Conservation (phyloP, 2,113 vertebrate genomes). For the Eptatretus burgeri region DNA sequence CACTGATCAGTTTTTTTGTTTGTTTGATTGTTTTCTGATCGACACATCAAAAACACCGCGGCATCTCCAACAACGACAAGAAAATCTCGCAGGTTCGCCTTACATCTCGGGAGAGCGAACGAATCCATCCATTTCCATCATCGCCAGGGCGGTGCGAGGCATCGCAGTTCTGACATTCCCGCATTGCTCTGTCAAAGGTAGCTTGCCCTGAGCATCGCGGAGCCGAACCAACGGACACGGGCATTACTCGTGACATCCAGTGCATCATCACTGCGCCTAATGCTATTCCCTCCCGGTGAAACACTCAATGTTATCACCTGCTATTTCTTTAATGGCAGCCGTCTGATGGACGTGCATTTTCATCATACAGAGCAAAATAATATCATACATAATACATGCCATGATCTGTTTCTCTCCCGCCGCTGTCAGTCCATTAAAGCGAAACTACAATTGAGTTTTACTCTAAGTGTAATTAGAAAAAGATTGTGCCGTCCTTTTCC, state of each 20-base stretch:
- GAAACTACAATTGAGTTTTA: neutral
- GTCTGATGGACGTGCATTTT: neutral
- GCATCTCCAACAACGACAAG: no score
- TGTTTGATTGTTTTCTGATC: no score
- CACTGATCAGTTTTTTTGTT: no score
- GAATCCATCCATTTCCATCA: no score
- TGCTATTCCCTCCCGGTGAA: conserved; percentile 4
- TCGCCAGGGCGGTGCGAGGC: no score
- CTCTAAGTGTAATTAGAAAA: conserved; percentile 4
- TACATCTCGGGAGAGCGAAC: no score
- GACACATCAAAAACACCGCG: no score
- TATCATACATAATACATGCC: conserved; percentile 2
- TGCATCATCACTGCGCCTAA: conserved; percentile 4
- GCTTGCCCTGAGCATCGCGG: conserved; percentile 3
- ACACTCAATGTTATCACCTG: conserved; percentile 1
- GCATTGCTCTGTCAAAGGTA: conserved; percentile 2
- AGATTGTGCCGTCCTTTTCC: conserved; percentile 5
- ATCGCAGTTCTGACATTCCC: neutral
- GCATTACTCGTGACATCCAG: conserved; percentile 4
- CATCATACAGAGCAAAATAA: conserved; percentile 1
- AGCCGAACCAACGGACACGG: neutral
- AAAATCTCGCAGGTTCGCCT: no score
- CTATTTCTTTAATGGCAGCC: conserved; percentile 5
- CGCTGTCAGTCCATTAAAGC: conserved; percentile 4
- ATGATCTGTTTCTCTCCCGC: neutral